Evolutionary conservation across 2,797 vertebrate species (phyloP).

Genomic region (Tachyglossus aculeatus): DNA sequence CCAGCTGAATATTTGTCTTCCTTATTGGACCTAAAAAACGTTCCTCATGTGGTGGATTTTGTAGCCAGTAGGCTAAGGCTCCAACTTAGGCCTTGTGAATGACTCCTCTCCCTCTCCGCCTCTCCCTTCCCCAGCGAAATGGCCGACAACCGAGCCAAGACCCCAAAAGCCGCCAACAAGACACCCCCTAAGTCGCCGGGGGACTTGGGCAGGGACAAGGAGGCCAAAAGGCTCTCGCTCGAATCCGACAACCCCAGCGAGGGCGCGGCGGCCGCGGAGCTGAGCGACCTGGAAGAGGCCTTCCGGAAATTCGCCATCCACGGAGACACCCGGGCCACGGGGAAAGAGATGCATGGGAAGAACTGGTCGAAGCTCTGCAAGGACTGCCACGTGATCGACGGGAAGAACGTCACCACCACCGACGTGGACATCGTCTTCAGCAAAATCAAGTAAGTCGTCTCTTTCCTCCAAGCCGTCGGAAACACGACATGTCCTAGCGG

Average conservation of each 20-base stretch:
- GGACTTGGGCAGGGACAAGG: slow-evolving; percentile 81
- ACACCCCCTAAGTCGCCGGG: slow-evolving; percentile 80
- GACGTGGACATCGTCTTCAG: slow-evolving; percentile 98
- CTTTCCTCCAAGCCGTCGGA: no score
- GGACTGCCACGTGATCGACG: slow-evolving; percentile 92
- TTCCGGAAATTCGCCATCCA: slow-evolving; percentile 93
- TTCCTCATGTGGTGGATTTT: no score
- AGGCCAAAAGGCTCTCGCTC: slow-evolving; percentile 82
- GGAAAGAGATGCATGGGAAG: slow-evolving; percentile 94
- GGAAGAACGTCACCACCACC: slow-evolving; percentile 89
- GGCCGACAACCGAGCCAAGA: slow-evolving; percentile 87
- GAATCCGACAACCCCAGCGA: slow-evolving; percentile 88
- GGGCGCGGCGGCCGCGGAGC: slow-evolving; percentile 78
- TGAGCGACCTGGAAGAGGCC: slow-evolving; percentile 90
- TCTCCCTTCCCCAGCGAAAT: slow-evolving; percentile 74
- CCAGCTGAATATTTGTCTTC: no score
- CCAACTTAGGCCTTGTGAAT: neutral
- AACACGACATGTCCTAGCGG: no score
- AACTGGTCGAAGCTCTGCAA: slow-evolving; percentile 97
- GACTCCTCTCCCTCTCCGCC: neutral
- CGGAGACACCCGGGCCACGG: slow-evolving; percentile 89
- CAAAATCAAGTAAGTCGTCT: slow-evolving; percentile 94
- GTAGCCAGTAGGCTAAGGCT: neutral
- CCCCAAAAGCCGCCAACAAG: slow-evolving; percentile 78
- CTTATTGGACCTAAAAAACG: no score